These are phyloP conservation scores for Acromyrmex charruanus DNA, from an alignment of 1,140 invertebrate species.

Conservation along the genomic window DNA sequence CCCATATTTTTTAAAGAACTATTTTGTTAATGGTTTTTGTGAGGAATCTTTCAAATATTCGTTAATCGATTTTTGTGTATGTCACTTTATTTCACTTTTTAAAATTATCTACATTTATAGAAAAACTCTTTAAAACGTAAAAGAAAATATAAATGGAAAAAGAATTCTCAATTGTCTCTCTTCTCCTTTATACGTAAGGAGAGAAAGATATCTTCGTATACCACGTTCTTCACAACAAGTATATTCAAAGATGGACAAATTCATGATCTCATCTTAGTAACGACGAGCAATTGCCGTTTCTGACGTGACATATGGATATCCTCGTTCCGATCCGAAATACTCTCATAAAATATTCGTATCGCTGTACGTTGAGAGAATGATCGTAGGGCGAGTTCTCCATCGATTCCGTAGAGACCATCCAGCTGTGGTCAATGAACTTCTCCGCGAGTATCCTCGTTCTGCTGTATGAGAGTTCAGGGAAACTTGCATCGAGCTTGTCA, in stretches of 20 bases:
- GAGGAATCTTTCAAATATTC: no score
- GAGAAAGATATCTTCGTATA: neutral
- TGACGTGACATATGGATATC: neutral
- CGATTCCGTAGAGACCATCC: neutral
- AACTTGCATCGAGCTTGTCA: constrained; percentile 29
- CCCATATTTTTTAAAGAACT: no score
- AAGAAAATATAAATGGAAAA: neutral
- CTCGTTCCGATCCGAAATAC: constrained; percentile 37
- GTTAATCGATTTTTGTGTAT: no score
- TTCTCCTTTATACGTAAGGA: neutral
- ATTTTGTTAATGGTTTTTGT: no score
- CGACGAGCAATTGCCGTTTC: constrained; percentile 7
- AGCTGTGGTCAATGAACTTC: constrained; percentile 11
- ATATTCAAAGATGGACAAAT: constrained; percentile 3
- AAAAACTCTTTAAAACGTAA: neutral
- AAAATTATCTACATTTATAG: neutral
- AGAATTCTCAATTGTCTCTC: neutral
- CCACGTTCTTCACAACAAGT: neutral
- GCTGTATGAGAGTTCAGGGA: neutral
- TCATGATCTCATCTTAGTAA: constrained; percentile 10
- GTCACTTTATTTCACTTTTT: neutral
- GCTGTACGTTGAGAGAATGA: neutral
- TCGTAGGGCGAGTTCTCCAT: neutral
- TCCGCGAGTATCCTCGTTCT: constrained; percentile 22
- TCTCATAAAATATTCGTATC: constrained; percentile 56